Percentiles rank a stretch among this genome's conserved stretches.
Evolutionary conservation across 1,140 invertebrate genomes (phyloP).

Genomic region (Meloidogyne exigua): DNA sequence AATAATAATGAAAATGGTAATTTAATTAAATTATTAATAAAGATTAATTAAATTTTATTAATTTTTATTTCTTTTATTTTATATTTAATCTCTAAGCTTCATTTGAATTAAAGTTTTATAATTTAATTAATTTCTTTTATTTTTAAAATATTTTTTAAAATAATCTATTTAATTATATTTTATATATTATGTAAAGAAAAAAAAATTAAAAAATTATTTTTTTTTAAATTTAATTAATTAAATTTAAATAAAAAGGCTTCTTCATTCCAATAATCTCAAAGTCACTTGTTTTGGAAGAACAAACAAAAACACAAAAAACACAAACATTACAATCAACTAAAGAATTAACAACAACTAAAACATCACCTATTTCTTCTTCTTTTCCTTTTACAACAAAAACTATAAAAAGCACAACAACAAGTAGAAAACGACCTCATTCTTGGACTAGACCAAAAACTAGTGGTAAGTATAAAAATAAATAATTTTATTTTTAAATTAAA

Average conservation of each 20-base stretch:
- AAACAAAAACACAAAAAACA: not conserved
- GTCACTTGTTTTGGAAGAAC: not conserved
- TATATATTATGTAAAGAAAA: too few species aligned
- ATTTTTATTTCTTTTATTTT: too few species aligned
- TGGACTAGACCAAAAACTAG: not conserved
- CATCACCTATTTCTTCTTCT: not conserved
- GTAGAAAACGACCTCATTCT: not conserved
- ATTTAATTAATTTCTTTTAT: too few species aligned
- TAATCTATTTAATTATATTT: too few species aligned
- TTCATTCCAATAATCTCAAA: not conserved
- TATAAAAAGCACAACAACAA: not conserved
- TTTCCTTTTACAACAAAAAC: not conserved
- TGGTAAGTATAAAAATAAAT: not conserved
- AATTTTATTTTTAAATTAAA: not conserved
- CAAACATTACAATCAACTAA: not conserved
- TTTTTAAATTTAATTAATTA: not conserved
- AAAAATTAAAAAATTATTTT: too few species aligned
- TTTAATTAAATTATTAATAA: not conserved
- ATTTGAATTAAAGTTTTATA: too few species aligned
- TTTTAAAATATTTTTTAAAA: too few species aligned
- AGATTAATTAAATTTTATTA: too few species aligned
- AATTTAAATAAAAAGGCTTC: not conserved
- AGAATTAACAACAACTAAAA: not conserved
- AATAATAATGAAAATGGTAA: constrained; percentile 13
- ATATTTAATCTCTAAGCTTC: too few species aligned